phyloP scores from a whole-genome alignment of 1,140 invertebrate genomes.

The Apocrypta bakeri region DNA sequence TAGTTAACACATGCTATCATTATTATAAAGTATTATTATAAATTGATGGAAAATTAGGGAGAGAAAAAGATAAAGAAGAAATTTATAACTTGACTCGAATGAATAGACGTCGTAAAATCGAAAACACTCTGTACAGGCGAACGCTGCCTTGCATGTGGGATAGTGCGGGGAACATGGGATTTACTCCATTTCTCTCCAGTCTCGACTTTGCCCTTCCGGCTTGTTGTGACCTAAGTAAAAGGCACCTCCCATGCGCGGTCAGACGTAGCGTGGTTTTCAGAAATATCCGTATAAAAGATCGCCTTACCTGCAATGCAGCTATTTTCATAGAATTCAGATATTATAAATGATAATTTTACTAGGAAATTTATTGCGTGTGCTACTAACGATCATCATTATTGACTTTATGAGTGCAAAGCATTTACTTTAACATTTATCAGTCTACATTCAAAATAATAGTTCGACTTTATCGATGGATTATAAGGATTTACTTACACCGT shows the following conservation, averaged over 20 bases:
- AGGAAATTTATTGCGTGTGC: no score
- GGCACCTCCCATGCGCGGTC: not conserved
- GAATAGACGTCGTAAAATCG: not conserved
- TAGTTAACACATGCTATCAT: no score
- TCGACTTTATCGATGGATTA: no score
- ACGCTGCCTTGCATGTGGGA: not conserved
- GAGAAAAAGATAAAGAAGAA: no score
- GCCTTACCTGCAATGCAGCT: conserved; percentile 18
- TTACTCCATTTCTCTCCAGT: not conserved
- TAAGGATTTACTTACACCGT: no score
- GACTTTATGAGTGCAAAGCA: no score
- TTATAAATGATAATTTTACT: not conserved
- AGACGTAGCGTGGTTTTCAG: conserved; percentile 11
- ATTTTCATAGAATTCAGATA: conserved; percentile 12
- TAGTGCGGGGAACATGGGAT: not conserved
- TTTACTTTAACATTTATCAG: no score
- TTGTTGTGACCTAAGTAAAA: not conserved
- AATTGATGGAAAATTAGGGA: no score
- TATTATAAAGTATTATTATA: no score
- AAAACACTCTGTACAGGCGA: not conserved
- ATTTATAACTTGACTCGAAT: not conserved
- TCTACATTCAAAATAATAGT: no score
- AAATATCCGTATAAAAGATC: conserved; percentile 1
- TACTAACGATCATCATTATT: no score
- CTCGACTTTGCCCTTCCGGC: not conserved